Base-by-base conservation (phyloP, 30 jellyfish, hydroid and myxozoan species). In the Hydractinia symbiolongicarpus region DNA sequence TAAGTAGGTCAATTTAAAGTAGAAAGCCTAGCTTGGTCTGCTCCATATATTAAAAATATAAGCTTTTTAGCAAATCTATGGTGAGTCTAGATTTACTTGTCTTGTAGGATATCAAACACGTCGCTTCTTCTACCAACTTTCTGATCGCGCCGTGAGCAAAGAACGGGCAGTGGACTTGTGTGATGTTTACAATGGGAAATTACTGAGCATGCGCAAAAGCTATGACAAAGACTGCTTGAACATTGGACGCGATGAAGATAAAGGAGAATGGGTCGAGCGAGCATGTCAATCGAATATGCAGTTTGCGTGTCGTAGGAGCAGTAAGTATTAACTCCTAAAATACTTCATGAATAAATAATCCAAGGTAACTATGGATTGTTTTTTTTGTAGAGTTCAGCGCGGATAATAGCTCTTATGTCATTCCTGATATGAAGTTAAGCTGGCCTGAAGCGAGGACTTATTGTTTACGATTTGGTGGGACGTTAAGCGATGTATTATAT, bases 231-330 rank as follows among this genome's bases (percentile, higher is more conserved):
- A 7, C 17, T 64, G 74, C 40, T 51, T 64, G 9, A 64, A 13
- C 40, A 51, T 64, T 44, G 40, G 40, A 7, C 44, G 44, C 44
- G 40, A 64, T 13, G 74, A 64, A 64, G 52, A 64, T 51, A 64
- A 6, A 51, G 74, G 74, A 0, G 74, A 64, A 6, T 64, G 74
- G 74, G 40, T 64, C 8, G 74, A 64, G 40, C 19, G 7, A 51
- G 74, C 74, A n/a, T 64, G 74, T 13, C 19, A 64, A 13, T 64
- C 74, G 7, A 64, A 64, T 13, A 64, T 64, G 74, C 74, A 64
- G 16, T 64, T n/a, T 64, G 74, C 40, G 74, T 64, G 74, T 51
- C 52, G 19, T 44, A 64, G 40, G 40, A 64, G 74, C 74, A 64
- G 74, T 64, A 64, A 64, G 74, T 13, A 30, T 13, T 6, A 51